Evolutionary conservation across 2,888 invertebrate genomes (phyloP).

Genomic region (Norana najaformis): DNA sequence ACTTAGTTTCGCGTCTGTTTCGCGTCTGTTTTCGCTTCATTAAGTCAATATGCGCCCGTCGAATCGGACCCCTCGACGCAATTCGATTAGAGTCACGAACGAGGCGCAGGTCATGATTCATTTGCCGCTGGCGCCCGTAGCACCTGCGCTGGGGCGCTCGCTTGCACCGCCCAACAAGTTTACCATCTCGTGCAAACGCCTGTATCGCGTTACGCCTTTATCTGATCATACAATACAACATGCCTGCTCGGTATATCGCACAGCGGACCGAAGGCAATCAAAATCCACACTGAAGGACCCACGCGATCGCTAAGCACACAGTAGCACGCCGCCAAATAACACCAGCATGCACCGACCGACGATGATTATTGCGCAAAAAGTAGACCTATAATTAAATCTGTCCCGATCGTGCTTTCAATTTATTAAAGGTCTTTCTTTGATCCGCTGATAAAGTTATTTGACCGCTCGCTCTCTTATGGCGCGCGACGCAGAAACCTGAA

Average conservation of each 20-base stretch:
- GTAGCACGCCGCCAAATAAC: neutral
- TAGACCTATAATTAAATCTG: neutral
- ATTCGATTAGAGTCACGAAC: neutral
- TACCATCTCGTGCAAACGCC: slow-evolving; percentile 5
- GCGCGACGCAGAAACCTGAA: too few relatives aligned
- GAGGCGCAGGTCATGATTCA: neutral
- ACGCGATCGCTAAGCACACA: neutral
- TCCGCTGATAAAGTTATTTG: neutral
- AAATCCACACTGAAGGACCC: neutral
- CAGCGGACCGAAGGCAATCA: neutral
- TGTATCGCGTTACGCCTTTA: slow-evolving; percentile 6
- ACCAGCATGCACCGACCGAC: neutral
- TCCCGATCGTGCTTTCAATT: neutral
- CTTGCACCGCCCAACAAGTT: neutral
- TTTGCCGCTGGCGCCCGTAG: neutral
- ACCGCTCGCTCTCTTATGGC: neutral
- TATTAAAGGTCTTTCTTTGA: neutral
- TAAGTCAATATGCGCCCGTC: neutral
- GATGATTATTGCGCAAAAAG: neutral
- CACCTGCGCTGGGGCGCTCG: neutral
- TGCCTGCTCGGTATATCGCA: neutral
- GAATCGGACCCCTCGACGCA: neutral
- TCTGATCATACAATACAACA: neutral
- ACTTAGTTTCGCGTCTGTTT: slow-evolving; percentile 13
- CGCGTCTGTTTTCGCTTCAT: slow-evolving; percentile 13